Evolutionary conservation across 1,140 invertebrate species (phyloP), one percentile per base, ranked within the genome.

Genomic region (Hypsibius dujardini): DNA sequence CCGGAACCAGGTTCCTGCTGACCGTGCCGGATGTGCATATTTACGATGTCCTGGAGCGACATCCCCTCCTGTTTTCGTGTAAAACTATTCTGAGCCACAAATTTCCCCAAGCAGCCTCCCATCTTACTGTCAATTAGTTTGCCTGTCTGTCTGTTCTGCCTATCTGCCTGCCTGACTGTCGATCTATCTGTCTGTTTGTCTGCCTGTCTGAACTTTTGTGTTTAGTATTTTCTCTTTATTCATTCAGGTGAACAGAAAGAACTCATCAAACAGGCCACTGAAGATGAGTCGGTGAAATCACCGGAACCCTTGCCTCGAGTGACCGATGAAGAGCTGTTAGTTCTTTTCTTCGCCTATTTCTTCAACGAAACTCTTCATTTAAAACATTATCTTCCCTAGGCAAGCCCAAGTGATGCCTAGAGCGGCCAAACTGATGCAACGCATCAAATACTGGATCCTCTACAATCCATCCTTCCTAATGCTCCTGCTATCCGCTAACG

Each of bases 381-480:
- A 28, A 28, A 28, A 28, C 28, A 28, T 56, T 56, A 56, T 56
- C n/a, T 56, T 56, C 50, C n/a, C 7, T n/a, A 56, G 50, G n/a
- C 7, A 56, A 56, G 50, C 50, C 50, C 50, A 56, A n/a, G 50
- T n/a, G 7, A n/a, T 56, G n/a, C 50, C 42, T 45, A 12, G 62
- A 67, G 62, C 62, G 12, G 12, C 7, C 3, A 67, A 67, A 42
- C 42, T 12, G 12, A 67, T 67, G 62, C 62, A 67, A 42, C 12
- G 42, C 12, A 15, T 67, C 62, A 67, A 67, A 67, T 67, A 67
- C 62, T 67, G 62, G 62, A 67, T 67, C 12, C 62, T 67, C 7
- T 42, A 67, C 42, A 67, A 67, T 42, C 62, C 62, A 12, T 15
- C 12, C 12, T 67, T 15, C 62, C 62, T 67, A 3, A 12, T 67